Base-by-base conservation (phyloP, 2,888 invertebrate genomes). In the Gymnoscelis rufifasciata region DNA sequence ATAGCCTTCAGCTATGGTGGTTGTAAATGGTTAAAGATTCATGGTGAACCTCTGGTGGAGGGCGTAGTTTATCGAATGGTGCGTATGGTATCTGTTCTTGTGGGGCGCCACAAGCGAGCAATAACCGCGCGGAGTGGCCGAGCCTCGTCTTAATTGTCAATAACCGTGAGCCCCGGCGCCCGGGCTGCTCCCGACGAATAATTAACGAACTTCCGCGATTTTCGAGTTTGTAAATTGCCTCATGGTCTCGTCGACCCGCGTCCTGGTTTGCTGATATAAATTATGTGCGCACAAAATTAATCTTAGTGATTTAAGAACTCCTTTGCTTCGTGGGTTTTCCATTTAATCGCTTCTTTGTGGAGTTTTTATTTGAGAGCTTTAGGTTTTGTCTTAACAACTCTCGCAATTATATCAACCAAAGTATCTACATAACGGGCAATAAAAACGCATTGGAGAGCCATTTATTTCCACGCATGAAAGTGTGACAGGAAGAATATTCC, bases 121-220 rank as follows among this genome's bases (percentile, higher is more conserved):
- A 77, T 79, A 79, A 77, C 74, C 69, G 74, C 75, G 71, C 68
- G 68, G 75, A 78, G 71, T 71, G 76, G 73, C 68, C 62, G 71
- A 73, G 76, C 68, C 80, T 75, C 74, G 77, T 83, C 80, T 82
- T 84, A 84, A 86, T 87, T 83, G 86, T 83, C 87, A 84, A 87
- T 87, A 87, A 87, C 78, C 73, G 78, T 78, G 78, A 78, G 82
- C 77, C 83, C 78, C 79, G 62, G 73, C 70, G 66, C 74, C 72
- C 64, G 62, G 68, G 74, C 74, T 65, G 73, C 74, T 78, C 78
- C 74, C 76, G 67, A 67, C 78, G 81, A 86, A 88, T 86, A 87
- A 87, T 88, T 88, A 87, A 88, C 84, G 81, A 84, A 87, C 84
- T 87, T 87, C 81, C 80, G 78, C 83, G 86, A 88, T 88, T 87